Evolutionary conservation across 2,113 vertebrate genomes (phyloP), one percentile per base, ranked within the genome.

Genomic region (Collichthys lucidus): DNA sequence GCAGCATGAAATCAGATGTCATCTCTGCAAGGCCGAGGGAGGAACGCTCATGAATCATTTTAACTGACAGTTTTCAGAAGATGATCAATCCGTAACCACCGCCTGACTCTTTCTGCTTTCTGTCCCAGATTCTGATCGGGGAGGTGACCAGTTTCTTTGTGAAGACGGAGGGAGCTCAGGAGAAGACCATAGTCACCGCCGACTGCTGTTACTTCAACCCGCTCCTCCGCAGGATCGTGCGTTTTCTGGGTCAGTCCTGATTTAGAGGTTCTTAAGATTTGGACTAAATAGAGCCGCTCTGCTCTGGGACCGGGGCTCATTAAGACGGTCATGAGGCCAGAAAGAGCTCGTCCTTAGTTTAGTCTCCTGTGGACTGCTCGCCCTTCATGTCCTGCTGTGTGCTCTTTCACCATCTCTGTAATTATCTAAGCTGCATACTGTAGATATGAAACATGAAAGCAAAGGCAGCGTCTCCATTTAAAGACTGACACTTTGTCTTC

Each of bases 161-260:
- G 78, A 96, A 96, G 67, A 82, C 95, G 0, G 95, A 95, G 4
- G 80, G 92, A 29, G 87, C 86, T 5, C 94, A 95, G 77, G 97
- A 98, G 93, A 96, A 95, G 85, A 97, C 97, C 79, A 97, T 98
- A 1, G 92, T 97, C 80, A 97, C 96, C 0, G 97, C 96, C 8
- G 96, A 96, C 91, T 98, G 97, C 92, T 98, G 97, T 79, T 97
- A 95, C 82, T 97, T 98, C 94, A 98, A 96, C 81, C 96, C 97
- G 2, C 94, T 97, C 11, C 95, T 98, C 50, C 94, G 97, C 4
- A 95, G 97, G 89, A 96, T 97, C 17, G 95, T 98, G 35, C 96
- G 97, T 29, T 97, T 98, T 88, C 93, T 97, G 70, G 97, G 97
- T 98, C 91, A 94, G 94, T 81, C 55, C 64, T n/a, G 11, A n/a